Conservation (phyloP, 2,888 invertebrate species). For the Pachymerium ferrugineum region DNA sequence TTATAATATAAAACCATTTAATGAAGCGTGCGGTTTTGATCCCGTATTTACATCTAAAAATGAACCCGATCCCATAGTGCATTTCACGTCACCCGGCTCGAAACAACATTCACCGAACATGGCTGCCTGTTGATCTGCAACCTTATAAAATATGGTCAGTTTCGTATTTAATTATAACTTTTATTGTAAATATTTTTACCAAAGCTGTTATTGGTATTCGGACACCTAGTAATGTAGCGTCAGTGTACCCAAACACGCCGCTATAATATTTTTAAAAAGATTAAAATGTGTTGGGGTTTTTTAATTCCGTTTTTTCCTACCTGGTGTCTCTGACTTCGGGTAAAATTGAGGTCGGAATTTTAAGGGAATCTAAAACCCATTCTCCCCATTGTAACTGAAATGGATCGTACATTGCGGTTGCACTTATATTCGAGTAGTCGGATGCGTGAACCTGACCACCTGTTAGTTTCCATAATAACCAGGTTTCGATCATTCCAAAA, state of each 20-base stretch:
- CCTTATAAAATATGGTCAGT: conserved; percentile 53
- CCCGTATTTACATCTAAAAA: conserved; percentile 83
- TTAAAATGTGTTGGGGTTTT: neutral
- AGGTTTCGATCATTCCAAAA: conserved; percentile 87
- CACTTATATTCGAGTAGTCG: conserved; percentile 85
- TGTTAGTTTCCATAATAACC: conserved; percentile 79
- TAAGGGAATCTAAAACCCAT: conserved; percentile 63
- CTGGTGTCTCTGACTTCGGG: conserved; percentile 73
- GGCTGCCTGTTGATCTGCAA: conserved; percentile 84
- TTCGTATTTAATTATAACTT: too few species aligned
- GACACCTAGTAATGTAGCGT: conserved; percentile 64
- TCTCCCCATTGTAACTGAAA: conserved; percentile 76
- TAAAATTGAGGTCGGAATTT: conserved; percentile 61
- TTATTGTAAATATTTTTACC: conserved; percentile 53
- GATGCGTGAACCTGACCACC: conserved; percentile 62
- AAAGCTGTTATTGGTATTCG: conserved; percentile 71
- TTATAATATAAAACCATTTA: neutral
- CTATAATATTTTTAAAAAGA: conserved; percentile 47
- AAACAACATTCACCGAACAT: conserved; percentile 83
- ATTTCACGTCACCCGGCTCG: conserved; percentile 68
- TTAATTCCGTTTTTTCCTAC: conserved; percentile 40
- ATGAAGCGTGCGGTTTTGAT: conserved; percentile 65
- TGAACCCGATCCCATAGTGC: conserved; percentile 87
- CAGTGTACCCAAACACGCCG: conserved; percentile 64
- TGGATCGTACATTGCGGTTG: conserved; percentile 90